Evolutionary conservation across 2,113 vertebrate genomes (phyloP), one percentile per base, ranked within the genome.

Genomic region (Acinonyx jubatus): DNA sequence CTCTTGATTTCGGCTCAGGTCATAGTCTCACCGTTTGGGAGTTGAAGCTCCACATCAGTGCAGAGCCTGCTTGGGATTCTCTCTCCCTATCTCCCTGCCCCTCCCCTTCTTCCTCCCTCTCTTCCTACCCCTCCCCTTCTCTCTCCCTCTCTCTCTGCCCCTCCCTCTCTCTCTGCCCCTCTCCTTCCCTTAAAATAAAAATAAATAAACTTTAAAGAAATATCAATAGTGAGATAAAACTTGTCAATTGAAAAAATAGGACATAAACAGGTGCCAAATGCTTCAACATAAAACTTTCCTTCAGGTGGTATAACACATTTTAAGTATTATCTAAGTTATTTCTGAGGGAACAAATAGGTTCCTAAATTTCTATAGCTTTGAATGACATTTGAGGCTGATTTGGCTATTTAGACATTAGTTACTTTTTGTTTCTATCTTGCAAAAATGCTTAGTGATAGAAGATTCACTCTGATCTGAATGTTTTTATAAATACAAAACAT

Each of bases 401-500:
- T 97, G 36, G 82, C 85, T 97, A 95, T 97, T 96, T 98, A 98
- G 97, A 97, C 91, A 82, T 66, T 91, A 84, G 85, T 98, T 98
- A 95, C 18, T 69, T 79, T 97, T 97, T 92, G 69, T 69, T 96
- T 76, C 79, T 95, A 41, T 86, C 50, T 95, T 91, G 92, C 78
- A 97, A 97, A 91, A 98, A 74, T 45, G 79, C 48, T 98, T 93
- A 89, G 93, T 94, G 79, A 85, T 18, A 96, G 48, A 96, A 96
- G 45, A 1, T 31, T 55, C 76, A 52, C 57, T 97, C 81, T 97
- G 61, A 88, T 85, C 48, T 86, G 91, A 94, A 92, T 74, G 12
- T 48, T 88, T 97, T 91, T 94, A 93, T 92, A 68, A 89, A 82
- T 73, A 85, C 15, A 95, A 68, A 4, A 16, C 7, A 81, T 90